Evolutionary conservation across 1,140 invertebrate genomes (phyloP), one percentile per base, ranked within the genome.

Genomic region (Sinella curviseta): DNA sequence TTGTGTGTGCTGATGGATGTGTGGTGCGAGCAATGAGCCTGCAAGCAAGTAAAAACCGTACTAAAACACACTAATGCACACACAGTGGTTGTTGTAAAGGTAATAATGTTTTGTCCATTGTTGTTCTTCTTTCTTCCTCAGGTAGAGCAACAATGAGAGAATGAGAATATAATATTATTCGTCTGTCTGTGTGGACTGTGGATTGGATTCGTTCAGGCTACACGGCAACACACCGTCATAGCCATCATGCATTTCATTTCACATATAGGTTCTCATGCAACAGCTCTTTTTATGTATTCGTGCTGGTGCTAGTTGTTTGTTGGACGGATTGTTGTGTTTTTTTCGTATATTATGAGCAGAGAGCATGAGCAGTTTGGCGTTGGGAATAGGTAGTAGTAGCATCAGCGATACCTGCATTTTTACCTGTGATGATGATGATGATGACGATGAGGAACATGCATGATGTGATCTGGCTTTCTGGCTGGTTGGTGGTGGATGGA

Each of bases 51-150:
- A n/a, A n/a, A n/a, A n/a, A n/a, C n/a, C n/a, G n/a, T n/a, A n/a
- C n/a, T n/a, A n/a, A n/a, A n/a, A n/a, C n/a, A n/a, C n/a, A n/a
- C n/a, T n/a, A n/a, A n/a, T n/a, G n/a, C n/a, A n/a, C n/a, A n/a
- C n/a, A n/a, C n/a, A n/a, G n/a, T n/a, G n/a, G n/a, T n/a, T n/a
- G n/a, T n/a, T 12, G 39, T 20, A 48, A 48, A 48, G 39, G 24
- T 60, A 70, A 33, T 33, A 70, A 70, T 4, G 28, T 65, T 33
- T 70, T 70, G 65, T 70, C 65, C 65, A 70, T 70, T 70, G 65
- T 70, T 70, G 31, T 24, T 70, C 26, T 12, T 33, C 65, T 70
- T 70, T 70, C 65, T 48, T 48, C 39, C 8, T 48, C 39, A 31
- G 65, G 28, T 70, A 30, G 65, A 70, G 8, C 31, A 70, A 70